These are phyloP conservation scores for Loxodonta africana DNA, from an alignment of 2,113 vertebrate genomes.

Conservation along the genomic window DNA sequence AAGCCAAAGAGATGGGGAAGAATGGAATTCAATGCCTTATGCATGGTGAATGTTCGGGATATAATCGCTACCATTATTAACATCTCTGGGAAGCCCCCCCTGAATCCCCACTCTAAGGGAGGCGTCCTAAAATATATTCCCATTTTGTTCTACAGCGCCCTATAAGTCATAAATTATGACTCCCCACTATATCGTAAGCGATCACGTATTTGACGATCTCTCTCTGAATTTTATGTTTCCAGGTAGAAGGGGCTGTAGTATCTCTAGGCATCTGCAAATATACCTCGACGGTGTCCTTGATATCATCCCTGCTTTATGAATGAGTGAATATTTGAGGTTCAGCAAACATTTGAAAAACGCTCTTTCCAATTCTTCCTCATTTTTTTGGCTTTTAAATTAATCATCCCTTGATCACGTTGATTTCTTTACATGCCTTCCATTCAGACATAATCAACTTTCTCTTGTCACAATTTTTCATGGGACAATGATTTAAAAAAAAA, in stretches of 20 bases:
- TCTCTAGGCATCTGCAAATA: neutral
- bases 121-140: too few relatives aligned
- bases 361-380: neutral
- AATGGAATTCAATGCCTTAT: neutral
- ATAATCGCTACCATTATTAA: neutral
- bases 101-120: neutral
- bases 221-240: neutral
- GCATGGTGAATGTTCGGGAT: neutral
- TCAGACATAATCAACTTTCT: neutral
- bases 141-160: neutral
- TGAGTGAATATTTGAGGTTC: neutral
- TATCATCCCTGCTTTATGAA: neutral
- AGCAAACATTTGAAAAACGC: neutral
- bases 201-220: neutral
- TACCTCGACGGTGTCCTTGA: neutral
- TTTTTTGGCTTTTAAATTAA: neutral
- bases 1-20: neutral
- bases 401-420: neutral
- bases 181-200: neutral
- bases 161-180: neutral
- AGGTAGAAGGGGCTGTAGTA: neutral
- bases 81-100: neutral
- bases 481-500: neutral
- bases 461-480: neutral
- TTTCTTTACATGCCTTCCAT: slow-evolving; percentile 27